Evolutionary conservation across 2,888 invertebrate genomes (phyloP), one percentile per base, ranked within the genome.

Genomic region (Agonopterix heracliana): DNA sequence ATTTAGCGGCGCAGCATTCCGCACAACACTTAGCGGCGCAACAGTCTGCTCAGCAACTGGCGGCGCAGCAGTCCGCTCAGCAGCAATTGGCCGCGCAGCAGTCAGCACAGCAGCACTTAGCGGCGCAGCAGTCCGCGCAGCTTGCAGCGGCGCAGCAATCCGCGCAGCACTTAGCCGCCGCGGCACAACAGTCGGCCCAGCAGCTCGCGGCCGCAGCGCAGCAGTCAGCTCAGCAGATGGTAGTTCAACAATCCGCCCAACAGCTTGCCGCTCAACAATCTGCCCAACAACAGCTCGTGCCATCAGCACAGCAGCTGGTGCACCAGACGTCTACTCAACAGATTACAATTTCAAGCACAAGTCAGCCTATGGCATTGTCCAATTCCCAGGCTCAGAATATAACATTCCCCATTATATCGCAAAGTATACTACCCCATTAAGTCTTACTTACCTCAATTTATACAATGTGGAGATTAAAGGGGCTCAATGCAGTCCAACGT

Each of bases 311-410:
- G 55, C 85, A 86, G 54, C 59, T 87, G 36, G 87, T 87, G 14
- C 87, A 85, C 56, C 87, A 88, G 64, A 81, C 84, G 42, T 80
- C 85, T n/a, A 80, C 83, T 34, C 88, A 87, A 54, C 88, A 88
- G 59, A 86, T 88, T 42, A 85, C 83, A 34, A 86, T 88, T 46
- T 85, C 88, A 7, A 88, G 81, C 60, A 81, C 85, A 65, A 87
- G 86, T 73, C 88, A 88, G 63, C 80, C 85, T 9, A 82, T 88
- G 81, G 83, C 85, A 48, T 56, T 88, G 57, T 63, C 85, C 26
- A 87, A 86, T 55, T 85, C 88, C 36, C 88, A 88, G 59, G 77
- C 87, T 53, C 88, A 87, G 67, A 61, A 85, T 26, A 78, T 88
- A 50, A 78, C 81, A 70, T 89, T 86, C 66, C 87, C 88, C 41